Conservation (phyloP, 2,888 invertebrate genomes). For the Heliconius charithonia region DNA sequence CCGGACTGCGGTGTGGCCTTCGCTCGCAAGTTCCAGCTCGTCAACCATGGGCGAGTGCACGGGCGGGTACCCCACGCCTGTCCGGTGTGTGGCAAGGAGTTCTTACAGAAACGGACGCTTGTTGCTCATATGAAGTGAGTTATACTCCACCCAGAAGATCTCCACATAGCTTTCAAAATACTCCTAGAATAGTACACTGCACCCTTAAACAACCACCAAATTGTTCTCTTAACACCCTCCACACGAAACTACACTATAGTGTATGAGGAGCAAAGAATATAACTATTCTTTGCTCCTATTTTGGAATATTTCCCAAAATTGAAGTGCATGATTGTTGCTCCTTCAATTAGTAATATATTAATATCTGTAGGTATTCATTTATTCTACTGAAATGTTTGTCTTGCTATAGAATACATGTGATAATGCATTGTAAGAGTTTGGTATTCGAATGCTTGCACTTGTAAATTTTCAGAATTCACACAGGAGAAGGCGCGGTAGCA, state of each 20-base stretch:
- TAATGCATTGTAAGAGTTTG: too few species aligned
- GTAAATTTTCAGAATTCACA: conserved; percentile 84
- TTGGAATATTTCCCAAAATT: too few species aligned
- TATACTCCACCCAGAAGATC: background rate
- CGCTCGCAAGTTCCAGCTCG: conserved; percentile 92
- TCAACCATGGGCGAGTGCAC: conserved; percentile 92
- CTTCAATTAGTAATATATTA: background rate
- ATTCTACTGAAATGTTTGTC: background rate
- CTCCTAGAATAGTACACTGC: too few species aligned
- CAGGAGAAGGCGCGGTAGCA: conserved; percentile 89
- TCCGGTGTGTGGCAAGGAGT: conserved; percentile 92
- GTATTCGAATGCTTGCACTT: background rate
- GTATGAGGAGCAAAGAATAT: too few species aligned
- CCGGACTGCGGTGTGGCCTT: conserved; percentile 94
- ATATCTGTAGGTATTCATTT: background rate
- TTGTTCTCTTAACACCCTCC: too few species aligned
- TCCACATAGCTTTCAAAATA: too few species aligned
- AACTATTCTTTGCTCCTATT: too few species aligned
- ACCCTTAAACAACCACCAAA: too few species aligned
- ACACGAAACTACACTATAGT: too few species aligned
- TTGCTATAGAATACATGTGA: background rate
- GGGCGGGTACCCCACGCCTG: conserved; percentile 92
- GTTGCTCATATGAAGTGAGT: conserved; percentile 90
- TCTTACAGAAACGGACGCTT: conserved; percentile 91
- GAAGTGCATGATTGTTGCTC: background rate